Percentiles rank a stretch among this genome's conserved stretches.
phyloP scores from a whole-genome alignment of 2,888 invertebrate genomes.

The Seira musarum region DNA sequence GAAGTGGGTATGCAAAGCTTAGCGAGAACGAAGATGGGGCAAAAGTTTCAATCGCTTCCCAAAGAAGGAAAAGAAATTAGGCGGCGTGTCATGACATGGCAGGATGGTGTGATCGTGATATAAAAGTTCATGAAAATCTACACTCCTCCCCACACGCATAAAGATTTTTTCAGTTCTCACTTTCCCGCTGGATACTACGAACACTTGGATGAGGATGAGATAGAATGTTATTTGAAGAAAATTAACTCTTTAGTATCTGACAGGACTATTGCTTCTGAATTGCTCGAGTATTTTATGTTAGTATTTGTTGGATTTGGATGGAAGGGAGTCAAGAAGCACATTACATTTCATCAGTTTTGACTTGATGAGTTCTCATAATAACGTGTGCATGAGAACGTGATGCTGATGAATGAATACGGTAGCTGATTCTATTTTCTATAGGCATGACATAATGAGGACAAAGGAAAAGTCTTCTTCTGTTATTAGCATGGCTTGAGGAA shows the following conservation, averaged over 20 bases:
- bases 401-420: not conserved
- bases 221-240: no score
- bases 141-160: no score
- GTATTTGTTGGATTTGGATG: not conserved
- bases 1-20: constrained; percentile 16
- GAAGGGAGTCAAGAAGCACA: not conserved
- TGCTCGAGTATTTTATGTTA: not conserved
- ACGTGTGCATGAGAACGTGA: not conserved
- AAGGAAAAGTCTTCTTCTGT: not conserved
- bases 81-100: no score
- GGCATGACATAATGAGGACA: not conserved
- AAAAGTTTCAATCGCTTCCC: constrained; percentile 1
- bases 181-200: not conserved
- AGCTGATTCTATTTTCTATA: not conserved
- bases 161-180: not conserved
- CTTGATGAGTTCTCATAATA: not conserved
- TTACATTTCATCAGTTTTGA: not conserved
- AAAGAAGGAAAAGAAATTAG: not conserved
- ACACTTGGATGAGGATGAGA: no score
- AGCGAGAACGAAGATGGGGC: not conserved
- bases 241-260: not conserved
- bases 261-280: constrained; percentile 34
- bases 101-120: no score
- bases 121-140: no score
- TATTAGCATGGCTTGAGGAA: not conserved